These are phyloP conservation scores for Chymomyza caudatula DNA, from an alignment of 2,888 invertebrate genomes.

Conservation along the genomic window DNA sequence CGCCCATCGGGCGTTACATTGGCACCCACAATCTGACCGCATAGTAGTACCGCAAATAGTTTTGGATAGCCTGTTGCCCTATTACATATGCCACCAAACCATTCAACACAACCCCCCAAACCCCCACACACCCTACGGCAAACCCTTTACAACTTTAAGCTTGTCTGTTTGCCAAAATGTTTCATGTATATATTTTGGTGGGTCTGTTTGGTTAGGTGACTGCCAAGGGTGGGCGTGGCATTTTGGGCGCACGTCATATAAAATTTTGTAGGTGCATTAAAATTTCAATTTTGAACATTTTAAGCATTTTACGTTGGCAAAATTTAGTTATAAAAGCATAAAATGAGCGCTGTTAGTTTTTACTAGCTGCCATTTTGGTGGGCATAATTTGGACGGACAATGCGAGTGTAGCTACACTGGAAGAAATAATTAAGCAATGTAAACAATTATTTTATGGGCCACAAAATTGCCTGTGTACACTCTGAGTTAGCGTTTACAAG, in stretches of 20 bases:
- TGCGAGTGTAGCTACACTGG: not conserved
- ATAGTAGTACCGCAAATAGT: conserved; percentile 66
- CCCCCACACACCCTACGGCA: conserved; percentile 8
- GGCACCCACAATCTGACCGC: conserved; percentile 55
- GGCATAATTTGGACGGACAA: not conserved
- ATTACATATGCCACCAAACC: not conserved
- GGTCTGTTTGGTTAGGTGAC: not conserved
- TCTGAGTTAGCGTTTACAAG: no score
- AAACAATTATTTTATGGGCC: not conserved
- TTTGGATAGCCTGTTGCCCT: conserved; percentile 46
- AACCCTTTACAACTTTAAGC: not conserved
- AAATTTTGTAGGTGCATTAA: conserved; percentile 44
- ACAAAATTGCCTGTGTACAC: not conserved
- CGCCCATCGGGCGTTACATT: conserved; percentile 48
- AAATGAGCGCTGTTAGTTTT: conserved; percentile 33
- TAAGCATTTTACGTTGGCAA: conserved; percentile 55
- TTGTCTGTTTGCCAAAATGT: conserved; percentile 14
- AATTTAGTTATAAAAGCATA: conserved; percentile 68
- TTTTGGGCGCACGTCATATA: not conserved
- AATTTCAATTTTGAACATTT: conserved; percentile 65
- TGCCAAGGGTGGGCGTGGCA: not conserved
- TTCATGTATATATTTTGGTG: not conserved
- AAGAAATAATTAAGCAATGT: not conserved
- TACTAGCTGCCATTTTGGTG: conserved; percentile 4
- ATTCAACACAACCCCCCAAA: not conserved